phyloP scores from a whole-genome alignment of 2,797 vertebrate species.

The Paratrypauchen microcephalus region DNA sequence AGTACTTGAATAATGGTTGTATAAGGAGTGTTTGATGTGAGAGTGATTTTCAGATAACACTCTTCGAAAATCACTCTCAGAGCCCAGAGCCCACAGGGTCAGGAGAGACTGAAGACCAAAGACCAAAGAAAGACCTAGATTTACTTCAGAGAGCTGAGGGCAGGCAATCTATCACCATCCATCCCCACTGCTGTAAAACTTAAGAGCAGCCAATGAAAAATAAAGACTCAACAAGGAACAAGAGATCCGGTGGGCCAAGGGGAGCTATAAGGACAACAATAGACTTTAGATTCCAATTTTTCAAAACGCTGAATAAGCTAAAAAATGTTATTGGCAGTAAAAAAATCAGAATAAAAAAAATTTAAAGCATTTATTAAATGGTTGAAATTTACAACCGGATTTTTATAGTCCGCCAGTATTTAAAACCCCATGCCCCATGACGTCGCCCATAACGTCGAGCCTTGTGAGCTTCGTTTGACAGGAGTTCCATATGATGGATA shows the following conservation, averaged over 20 bases:
- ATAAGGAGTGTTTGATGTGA: background rate
- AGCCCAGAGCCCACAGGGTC: background rate
- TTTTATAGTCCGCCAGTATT: no score
- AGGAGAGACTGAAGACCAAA: background rate
- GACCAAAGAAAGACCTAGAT: background rate
- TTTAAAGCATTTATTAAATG: no score
- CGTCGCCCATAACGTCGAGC: no score
- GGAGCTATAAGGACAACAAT: background rate
- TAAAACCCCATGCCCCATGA: no score
- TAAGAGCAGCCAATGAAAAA: background rate
- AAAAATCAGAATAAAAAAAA: no score
- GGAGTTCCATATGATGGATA: no score
- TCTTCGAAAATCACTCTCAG: no score
- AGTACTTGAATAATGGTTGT: background rate
- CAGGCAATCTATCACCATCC: background rate
- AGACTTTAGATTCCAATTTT: no score
- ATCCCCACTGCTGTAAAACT: background rate
- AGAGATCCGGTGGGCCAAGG: background rate
- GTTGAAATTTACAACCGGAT: no score
- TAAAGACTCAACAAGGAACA: background rate
- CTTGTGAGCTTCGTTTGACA: no score
- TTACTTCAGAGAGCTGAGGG: background rate
- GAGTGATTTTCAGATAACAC: background rate
- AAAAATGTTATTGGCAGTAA: no score
- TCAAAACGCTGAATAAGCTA: no score